Conservation (phyloP, 2,888 invertebrate genomes). For the Athripsodes cinereus region DNA sequence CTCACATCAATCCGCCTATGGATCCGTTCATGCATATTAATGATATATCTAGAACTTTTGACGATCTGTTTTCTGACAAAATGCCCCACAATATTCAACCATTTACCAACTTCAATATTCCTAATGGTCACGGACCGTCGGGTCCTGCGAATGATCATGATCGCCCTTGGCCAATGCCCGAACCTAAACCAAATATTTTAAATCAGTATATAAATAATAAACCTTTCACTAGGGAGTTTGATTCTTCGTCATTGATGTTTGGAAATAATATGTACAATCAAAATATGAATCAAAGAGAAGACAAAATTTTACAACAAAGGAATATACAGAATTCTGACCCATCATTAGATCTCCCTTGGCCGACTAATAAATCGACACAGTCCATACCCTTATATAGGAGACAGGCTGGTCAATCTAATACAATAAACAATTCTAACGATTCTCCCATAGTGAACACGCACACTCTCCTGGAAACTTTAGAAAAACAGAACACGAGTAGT, state of each 20-base stretch:
- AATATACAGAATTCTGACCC: slow-evolving; percentile 30
- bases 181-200: slow-evolving; percentile 17
- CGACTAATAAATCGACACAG: slow-evolving; percentile 29
- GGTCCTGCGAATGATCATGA: slow-evolving; percentile 17
- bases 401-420: slow-evolving; percentile 34
- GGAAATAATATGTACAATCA: slow-evolving; percentile 18
- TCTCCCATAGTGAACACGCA: slow-evolving; percentile 14
- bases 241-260: slow-evolving; percentile 18
- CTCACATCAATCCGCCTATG: slow-evolving; percentile 31
- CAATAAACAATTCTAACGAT: slow-evolving; percentile 23
- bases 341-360: slow-evolving; percentile 26
- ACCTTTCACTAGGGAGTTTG: slow-evolving; percentile 24
- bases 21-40: slow-evolving; percentile 21
- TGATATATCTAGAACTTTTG: slow-evolving; percentile 24
- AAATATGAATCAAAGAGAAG: slow-evolving; percentile 19
- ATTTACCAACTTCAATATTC: slow-evolving; percentile 22
- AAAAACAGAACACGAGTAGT: slow-evolving; percentile 31
- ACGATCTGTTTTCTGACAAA: slow-evolving; percentile 28
- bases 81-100: slow-evolving; percentile 18
- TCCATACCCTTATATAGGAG: slow-evolving; percentile 48
- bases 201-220: slow-evolving; percentile 26
- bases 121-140: slow-evolving; percentile 21
- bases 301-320: slow-evolving; percentile 27
- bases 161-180: slow-evolving; percentile 21
- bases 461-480: slow-evolving; percentile 28